These are phyloP conservation scores for Zapus hudsonius DNA, from an alignment of 2,113 vertebrate species.

Conservation along the genomic window DNA sequence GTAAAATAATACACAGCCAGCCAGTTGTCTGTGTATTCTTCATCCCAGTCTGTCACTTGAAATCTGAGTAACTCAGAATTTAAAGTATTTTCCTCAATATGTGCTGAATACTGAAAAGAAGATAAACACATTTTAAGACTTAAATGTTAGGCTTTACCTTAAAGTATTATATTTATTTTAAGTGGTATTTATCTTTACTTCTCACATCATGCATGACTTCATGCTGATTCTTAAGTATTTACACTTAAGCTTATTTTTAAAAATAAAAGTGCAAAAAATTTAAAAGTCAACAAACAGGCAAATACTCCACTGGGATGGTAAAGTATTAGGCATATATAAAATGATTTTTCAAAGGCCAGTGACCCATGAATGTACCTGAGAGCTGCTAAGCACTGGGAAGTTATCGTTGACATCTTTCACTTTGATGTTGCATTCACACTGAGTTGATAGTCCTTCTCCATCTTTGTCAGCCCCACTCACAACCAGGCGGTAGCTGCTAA, in stretches of 20 bases:
- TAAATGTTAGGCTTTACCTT: no score
- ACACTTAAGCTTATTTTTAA: conserved; percentile 37
- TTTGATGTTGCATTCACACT: conserved; percentile 85
- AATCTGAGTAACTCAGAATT: conserved; percentile 91
- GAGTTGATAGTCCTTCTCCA: conserved; percentile 85
- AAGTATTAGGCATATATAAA: not conserved
- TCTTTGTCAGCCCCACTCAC: conserved; percentile 88
- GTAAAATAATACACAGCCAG: conserved; percentile 88
- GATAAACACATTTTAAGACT: conserved; percentile 57
- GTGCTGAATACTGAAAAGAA: conserved; percentile 87
- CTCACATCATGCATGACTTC: not conserved
- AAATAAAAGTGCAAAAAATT: not conserved
- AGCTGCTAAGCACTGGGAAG: conserved; percentile 88
- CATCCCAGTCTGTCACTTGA: conserved; percentile 90
- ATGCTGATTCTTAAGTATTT: not conserved
- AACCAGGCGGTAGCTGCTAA: conserved; percentile 87
- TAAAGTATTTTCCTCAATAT: conserved; percentile 90
- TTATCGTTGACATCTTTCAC: conserved; percentile 97
- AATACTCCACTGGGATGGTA: not conserved
- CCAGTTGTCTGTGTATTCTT: conserved; percentile 91
- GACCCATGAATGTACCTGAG: conserved; percentile 83
- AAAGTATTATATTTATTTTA: conserved; percentile 18
- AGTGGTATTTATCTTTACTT: not conserved
- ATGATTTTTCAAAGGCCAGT: not conserved
- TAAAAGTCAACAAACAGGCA: not conserved